phyloP scores from a whole-genome alignment of 2,113 vertebrate species.

The Calidris pugnax region DNA sequence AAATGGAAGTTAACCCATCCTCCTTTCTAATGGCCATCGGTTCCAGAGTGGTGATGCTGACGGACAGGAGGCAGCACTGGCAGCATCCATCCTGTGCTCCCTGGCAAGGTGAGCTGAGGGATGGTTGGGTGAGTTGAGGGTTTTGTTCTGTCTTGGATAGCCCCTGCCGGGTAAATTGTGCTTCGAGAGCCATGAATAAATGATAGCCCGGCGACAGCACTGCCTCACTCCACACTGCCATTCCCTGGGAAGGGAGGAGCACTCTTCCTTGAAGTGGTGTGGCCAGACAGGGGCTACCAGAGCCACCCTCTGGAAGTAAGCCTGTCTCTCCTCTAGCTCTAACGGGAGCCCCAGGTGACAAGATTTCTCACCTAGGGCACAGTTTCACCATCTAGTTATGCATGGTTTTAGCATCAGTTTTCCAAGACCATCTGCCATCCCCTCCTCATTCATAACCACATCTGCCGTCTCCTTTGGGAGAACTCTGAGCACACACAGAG shows the following conservation, averaged over 20 bases:
- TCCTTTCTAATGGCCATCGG: neutral
- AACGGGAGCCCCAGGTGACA: neutral
- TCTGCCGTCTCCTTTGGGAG: conserved; percentile 23
- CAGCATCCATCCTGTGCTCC: accelerated
- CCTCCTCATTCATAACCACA: neutral
- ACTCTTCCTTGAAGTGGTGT: neutral
- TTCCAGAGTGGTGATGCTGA: neutral
- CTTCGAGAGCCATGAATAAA: conserved; percentile 33
- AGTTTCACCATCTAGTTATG: conserved; percentile 10
- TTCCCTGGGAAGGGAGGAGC: neutral
- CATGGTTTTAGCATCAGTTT: neutral
- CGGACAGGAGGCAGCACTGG: neutral
- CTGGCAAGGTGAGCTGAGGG: neutral
- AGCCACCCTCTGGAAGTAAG: neutral
- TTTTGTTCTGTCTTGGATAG: neutral
- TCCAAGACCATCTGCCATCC: conserved; percentile 34
- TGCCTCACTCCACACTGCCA: neutral
- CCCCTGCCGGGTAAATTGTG: neutral
- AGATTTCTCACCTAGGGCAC: conserved; percentile 25
- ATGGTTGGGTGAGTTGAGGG: neutral
- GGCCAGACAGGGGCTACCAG: neutral
- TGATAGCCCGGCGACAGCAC: accelerated
- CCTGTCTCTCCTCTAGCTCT: neutral
- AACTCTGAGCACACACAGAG: neutral
- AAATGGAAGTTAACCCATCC: neutral